Evolutionary conservation across 2,797 vertebrate genomes (phyloP).

Genomic region (Anabas testudineus): DNA sequence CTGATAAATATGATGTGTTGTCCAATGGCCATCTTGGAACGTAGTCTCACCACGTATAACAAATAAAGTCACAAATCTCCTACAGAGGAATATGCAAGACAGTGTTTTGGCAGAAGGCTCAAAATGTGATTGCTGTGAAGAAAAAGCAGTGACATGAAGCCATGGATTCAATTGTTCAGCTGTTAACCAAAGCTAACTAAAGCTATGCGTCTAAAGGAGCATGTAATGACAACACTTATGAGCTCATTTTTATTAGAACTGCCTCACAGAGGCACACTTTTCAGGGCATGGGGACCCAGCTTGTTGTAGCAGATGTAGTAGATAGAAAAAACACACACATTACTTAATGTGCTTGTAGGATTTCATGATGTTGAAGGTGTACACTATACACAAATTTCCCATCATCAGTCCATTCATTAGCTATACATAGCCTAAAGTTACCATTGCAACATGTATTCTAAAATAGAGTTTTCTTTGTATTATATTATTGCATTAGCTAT

Average conservation of each 20-base stretch:
- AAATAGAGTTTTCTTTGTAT: too few relatives aligned
- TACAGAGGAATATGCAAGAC: slow-evolving; percentile 35
- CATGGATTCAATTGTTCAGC: slow-evolving; percentile 11
- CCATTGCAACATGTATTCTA: too few relatives aligned
- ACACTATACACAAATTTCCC: too few relatives aligned
- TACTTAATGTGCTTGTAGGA: too few relatives aligned
- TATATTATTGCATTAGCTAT: too few relatives aligned
- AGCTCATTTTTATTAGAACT: neutral
- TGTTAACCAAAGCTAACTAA: slow-evolving; percentile 8
- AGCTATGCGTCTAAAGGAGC: neutral
- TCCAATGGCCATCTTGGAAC: slow-evolving; percentile 9
- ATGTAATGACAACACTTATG: neutral
- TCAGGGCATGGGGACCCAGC: too few relatives aligned
- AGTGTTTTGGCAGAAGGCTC: slow-evolving; percentile 23
- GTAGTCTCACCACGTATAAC: slow-evolving; percentile 21
- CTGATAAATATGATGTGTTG: slow-evolving; percentile 3
- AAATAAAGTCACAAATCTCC: slow-evolving; percentile 29
- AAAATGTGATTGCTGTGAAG: slow-evolving; percentile 2
- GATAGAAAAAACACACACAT: too few relatives aligned
- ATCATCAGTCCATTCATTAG: too few relatives aligned
- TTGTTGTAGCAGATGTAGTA: too few relatives aligned
- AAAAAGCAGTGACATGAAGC: slow-evolving; percentile 1
- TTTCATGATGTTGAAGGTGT: too few relatives aligned
- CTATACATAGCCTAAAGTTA: too few relatives aligned
- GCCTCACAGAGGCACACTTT: neutral